These are phyloP conservation scores for Hapalemur alaotrensis DNA, from an alignment of 2,797 vertebrate genomes.

Conservation along the genomic window DNA sequence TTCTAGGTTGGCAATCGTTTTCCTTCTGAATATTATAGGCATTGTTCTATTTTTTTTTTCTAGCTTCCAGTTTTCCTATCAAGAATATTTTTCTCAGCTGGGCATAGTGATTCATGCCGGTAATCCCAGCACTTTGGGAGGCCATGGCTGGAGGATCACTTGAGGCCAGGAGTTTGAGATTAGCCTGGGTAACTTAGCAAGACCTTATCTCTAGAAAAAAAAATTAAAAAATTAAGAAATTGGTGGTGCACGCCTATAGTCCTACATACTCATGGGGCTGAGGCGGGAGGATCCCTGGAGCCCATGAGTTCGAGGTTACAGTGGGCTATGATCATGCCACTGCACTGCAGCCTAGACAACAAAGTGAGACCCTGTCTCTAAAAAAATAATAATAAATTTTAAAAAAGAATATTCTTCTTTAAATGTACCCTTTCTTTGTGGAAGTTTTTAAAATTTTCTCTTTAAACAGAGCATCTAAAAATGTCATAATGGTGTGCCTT, in stretches of 20 bases:
- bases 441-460: not conserved
- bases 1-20: not conserved
- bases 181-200: not conserved
- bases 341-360: not conserved
- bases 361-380: not conserved
- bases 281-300: not conserved
- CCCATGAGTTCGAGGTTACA: not conserved
- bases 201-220: not conserved
- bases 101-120: not conserved
- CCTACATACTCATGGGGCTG: not conserved
- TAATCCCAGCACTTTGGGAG: not conserved
- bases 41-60: not conserved
- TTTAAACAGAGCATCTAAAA: not conserved
- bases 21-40: not conserved
- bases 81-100: not conserved
- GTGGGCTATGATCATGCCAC: not conserved
- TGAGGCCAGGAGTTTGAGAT: not conserved
- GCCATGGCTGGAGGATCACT: not conserved
- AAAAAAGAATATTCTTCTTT: not conserved
- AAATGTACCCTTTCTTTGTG: not conserved
- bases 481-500: not conserved
- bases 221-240: too few species aligned
- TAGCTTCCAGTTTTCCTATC: not conserved
- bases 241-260: not conserved
- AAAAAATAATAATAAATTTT: not conserved